Conservation (phyloP, 2,113 vertebrate species). For the Pelmatolapia mariae region DNA sequence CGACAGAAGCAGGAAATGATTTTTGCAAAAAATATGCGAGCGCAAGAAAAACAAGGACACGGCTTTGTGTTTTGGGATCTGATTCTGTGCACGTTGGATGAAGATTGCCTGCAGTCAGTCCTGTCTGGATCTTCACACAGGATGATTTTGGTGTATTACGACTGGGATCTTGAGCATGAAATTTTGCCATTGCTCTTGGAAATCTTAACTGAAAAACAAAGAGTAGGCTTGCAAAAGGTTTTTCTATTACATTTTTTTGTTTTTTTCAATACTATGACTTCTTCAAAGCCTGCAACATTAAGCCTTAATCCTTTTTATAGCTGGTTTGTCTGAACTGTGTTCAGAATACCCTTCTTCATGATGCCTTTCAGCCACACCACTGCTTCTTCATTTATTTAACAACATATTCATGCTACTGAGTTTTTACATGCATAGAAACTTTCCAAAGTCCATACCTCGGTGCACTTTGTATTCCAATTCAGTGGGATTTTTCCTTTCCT, state of each 20-base stretch:
- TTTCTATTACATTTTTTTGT: not conserved
- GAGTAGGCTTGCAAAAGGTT: not conserved
- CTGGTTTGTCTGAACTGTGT: not conserved
- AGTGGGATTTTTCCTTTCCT: not conserved
- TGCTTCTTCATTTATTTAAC: not conserved
- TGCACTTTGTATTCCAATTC: not conserved
- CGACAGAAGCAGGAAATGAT: not conserved
- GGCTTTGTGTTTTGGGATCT: not conserved
- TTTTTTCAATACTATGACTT: not conserved
- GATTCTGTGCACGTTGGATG: not conserved
- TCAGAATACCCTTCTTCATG: not conserved
- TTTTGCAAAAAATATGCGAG: not conserved
- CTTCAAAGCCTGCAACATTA: not conserved
- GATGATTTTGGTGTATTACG: not conserved
- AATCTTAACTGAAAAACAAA: not conserved
- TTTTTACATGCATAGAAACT: not conserved
- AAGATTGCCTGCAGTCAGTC: not conserved
- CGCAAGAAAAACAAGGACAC: not conserved
- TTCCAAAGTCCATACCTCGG: not conserved
- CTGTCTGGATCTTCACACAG: not conserved
- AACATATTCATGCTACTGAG: not conserved
- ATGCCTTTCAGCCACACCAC: not conserved
- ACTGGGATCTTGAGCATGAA: not conserved
- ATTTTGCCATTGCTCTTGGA: not conserved
- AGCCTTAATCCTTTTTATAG: rapidly evolving